phyloP scores from a whole-genome alignment of 2,888 invertebrate species.

The Conomelus anceps region DNA sequence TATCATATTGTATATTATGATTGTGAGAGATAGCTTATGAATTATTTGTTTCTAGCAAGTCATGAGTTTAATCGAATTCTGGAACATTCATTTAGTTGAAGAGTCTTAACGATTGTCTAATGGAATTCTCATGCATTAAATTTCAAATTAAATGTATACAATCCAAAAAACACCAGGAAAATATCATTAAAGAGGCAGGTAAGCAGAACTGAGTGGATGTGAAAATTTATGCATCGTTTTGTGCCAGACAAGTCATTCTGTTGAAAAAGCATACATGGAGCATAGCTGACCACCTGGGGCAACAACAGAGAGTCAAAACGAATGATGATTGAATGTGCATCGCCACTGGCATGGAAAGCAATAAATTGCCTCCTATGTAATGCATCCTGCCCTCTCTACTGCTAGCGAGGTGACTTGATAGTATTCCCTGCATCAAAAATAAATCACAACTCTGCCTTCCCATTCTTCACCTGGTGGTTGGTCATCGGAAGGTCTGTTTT shows the following conservation, averaged over 20 bases:
- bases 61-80: no score
- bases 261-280: not conserved
- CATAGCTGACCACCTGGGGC: not conserved
- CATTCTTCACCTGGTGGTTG: not conserved
- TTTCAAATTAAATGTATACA: no score
- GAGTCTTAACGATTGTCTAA: no score
- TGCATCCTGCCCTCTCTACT: not conserved
- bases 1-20: no score
- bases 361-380: not conserved
- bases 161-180: no score
- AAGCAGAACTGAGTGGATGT: no score
- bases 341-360: not conserved
- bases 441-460: not conserved
- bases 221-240: no score
- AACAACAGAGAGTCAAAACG: not conserved
- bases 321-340: not conserved
- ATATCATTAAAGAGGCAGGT: no score
- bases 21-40: no score
- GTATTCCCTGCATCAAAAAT: not conserved
- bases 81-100: no score
- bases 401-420: not conserved
- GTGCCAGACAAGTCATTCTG: not conserved
- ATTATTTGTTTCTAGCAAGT: no score
- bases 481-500: not conserved
- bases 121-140: no score